Conservation (phyloP, 2,797 vertebrate genomes). For the Scomberomorus guttatus region DNA sequence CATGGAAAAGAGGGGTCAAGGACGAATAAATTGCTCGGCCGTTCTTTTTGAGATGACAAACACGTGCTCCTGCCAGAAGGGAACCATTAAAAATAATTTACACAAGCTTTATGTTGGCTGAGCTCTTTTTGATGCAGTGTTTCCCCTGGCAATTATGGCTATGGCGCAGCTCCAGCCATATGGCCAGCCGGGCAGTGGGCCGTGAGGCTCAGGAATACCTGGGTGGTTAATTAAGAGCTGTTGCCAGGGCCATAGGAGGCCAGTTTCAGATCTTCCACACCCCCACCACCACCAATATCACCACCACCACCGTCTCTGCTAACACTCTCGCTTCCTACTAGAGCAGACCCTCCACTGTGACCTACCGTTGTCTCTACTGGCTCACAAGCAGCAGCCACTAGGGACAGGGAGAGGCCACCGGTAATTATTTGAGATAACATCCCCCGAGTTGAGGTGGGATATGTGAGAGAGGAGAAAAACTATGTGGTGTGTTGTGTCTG, state of each 20-base stretch:
- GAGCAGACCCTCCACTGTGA: constrained; percentile 79
- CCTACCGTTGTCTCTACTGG: constrained; percentile 78
- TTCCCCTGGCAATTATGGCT: constrained; percentile 94
- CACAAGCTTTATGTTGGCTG: constrained; percentile 91
- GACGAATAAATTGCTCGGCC: constrained; percentile 76
- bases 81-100: constrained; percentile 99
- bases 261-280: constrained; percentile 94
- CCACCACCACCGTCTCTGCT: constrained; percentile 63
- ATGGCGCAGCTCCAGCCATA: constrained; percentile 95
- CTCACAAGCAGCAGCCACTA: constrained; percentile 86
- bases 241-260: constrained; percentile 96
- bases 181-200: constrained; percentile 92
- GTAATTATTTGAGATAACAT: constrained; percentile 99
- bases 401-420: constrained; percentile 94
- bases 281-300: constrained; percentile 81
- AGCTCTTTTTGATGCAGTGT: constrained; percentile 93
- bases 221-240: constrained; percentile 99
- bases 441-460: constrained; percentile 88
- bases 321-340: constrained; percentile 71
- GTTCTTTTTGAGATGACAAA: constrained; percentile 90
- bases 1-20: constrained; percentile 84
- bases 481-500: constrained; percentile 57
- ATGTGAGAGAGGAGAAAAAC: constrained; percentile 85
- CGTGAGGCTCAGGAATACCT: constrained; percentile 95
- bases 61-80: constrained; percentile 89